These are phyloP conservation scores for Dolichomitus sp. DNA, from an alignment of 2,888 invertebrate genomes.

Conservation along the genomic window DNA sequence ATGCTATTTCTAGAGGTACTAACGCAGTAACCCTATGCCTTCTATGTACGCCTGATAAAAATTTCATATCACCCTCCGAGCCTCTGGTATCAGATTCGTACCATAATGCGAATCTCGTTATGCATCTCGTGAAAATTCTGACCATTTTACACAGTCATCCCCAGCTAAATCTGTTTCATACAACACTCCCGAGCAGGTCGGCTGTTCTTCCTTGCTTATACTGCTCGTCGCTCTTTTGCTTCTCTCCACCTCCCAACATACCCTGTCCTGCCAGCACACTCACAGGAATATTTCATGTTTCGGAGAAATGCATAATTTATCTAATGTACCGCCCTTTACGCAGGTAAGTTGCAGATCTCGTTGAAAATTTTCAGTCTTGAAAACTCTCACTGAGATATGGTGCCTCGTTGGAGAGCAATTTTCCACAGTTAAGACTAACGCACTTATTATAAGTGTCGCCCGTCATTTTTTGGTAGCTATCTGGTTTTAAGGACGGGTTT, in stretches of 20 bases:
- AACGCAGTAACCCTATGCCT: conserved; percentile 29
- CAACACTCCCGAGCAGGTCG: conserved; percentile 4
- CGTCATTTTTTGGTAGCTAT: not conserved
- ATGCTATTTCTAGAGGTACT: conserved; percentile 23
- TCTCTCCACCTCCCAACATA: conserved; percentile 27
- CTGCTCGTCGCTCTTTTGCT: conserved; percentile 17
- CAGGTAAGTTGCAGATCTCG: conserved; percentile 64
- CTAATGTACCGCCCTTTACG: conserved; percentile 69
- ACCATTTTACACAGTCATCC: conserved; percentile 30
- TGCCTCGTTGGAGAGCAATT: not conserved
- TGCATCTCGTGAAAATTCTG: conserved; percentile 71
- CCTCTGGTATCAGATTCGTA: conserved; percentile 74
- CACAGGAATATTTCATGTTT: conserved; percentile 77
- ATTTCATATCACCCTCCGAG: conserved; percentile 74
- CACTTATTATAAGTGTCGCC: not conserved
- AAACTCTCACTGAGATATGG: conserved; percentile 35
- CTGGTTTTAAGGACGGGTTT: not conserved
- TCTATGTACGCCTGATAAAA: conserved; percentile 73
- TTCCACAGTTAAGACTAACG: not conserved
- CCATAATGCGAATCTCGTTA: conserved; percentile 80
- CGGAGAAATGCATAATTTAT: conserved; percentile 74
- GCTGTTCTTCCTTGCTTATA: conserved; percentile 33
- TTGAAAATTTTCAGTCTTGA: conserved; percentile 60
- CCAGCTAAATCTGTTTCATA: conserved; percentile 23
- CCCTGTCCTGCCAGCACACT: conserved; percentile 19